These are phyloP conservation scores for Apodemus agrarius DNA, from an alignment of 2,797 vertebrate genomes.

Conservation along the genomic window DNA sequence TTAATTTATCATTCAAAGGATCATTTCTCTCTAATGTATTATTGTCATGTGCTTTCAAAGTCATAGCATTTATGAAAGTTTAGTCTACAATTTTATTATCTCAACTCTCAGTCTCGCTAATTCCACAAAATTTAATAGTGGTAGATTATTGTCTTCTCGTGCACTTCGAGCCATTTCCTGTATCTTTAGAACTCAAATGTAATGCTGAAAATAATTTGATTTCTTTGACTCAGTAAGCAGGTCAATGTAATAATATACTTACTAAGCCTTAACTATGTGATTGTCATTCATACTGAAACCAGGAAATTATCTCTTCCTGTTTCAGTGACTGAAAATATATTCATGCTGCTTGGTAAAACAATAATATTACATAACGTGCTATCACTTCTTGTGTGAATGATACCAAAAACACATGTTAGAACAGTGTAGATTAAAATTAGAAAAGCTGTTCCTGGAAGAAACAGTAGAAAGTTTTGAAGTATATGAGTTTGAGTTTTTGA, in stretches of 20 bases:
- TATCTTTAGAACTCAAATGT: not conserved
- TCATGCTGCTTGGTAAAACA: not conserved
- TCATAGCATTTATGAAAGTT: not conserved
- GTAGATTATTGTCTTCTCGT: not conserved
- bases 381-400: not conserved
- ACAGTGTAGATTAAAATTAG: not conserved
- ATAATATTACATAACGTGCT: not conserved
- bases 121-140: not conserved
- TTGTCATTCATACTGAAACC: not conserved
- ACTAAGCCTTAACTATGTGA: not conserved
- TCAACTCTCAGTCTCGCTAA: not conserved
- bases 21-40: not conserved
- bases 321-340: not conserved
- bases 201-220: constrained; percentile 16
- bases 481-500: not conserved
- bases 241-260: not conserved
- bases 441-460: not conserved
- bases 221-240: constrained; percentile 4
- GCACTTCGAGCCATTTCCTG: not conserved
- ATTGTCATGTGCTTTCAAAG: not conserved
- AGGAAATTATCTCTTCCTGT: not conserved
- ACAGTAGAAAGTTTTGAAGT: not conserved
- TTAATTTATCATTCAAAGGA: not conserved
- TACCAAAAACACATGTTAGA: not conserved
- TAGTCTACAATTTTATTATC: not conserved